Conservation (phyloP, 2,113 vertebrate genomes). For the Ceyx margarethae region DNA sequence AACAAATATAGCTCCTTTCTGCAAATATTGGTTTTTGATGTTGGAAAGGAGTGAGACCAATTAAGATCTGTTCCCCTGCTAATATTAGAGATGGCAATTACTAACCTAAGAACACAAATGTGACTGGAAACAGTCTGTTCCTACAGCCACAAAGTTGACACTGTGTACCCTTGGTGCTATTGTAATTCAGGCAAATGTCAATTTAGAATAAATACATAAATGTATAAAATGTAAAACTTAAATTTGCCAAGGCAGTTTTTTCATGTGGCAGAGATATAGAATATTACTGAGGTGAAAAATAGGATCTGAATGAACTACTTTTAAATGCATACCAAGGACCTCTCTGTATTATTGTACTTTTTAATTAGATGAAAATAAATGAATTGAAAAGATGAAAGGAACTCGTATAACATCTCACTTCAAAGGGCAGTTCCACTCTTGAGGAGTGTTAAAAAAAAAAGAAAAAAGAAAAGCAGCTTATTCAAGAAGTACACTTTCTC, state of each 20-base stretch:
- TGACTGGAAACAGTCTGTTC: neutral
- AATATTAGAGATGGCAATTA: slow-evolving; percentile 28
- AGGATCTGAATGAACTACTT: slow-evolving; percentile 6
- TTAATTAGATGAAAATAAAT: slow-evolving; percentile 68
- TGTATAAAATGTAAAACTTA: neutral
- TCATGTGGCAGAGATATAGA: neutral
- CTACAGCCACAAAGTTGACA: neutral
- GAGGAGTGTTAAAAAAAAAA: neutral
- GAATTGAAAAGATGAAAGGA: slow-evolving; percentile 65
- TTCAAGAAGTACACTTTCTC: slow-evolving; percentile 21
- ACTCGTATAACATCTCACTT: slow-evolving; percentile 41
- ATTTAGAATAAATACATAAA: slow-evolving; percentile 2
- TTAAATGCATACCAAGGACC: neutral
- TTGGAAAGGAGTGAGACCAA: slow-evolving; percentile 49
- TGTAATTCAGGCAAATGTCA: neutral
- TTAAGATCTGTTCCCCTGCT: slow-evolving; percentile 42
- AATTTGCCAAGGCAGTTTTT: neutral
- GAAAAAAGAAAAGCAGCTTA: slow-evolving; percentile 28
- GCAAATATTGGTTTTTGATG: slow-evolving; percentile 31
- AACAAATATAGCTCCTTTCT: neutral
- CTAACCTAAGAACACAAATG: neutral
- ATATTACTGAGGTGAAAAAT: neutral
- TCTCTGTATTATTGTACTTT: slow-evolving; percentile 40
- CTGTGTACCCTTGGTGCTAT: neutral
- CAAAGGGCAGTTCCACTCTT: slow-evolving; percentile 48